Evolutionary conservation across 2,888 invertebrate genomes (phyloP).

Genomic region (Metallyticus violacea): DNA sequence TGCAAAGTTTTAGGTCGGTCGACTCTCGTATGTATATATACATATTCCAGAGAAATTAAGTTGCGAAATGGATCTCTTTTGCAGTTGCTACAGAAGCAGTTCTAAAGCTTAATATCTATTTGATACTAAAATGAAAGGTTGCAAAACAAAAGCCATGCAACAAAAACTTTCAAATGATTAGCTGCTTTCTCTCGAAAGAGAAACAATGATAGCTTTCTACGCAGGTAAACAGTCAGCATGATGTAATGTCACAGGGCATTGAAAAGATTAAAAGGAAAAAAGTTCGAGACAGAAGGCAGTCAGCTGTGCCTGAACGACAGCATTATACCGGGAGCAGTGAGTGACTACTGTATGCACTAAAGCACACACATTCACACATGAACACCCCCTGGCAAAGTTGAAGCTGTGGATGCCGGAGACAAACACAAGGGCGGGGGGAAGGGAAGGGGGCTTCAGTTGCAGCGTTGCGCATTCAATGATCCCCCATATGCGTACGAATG

Average conservation of each 20-base stretch:
- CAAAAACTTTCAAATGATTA: no score
- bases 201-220: not conserved
- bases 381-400: slow-evolving; percentile 21
- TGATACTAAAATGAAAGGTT: no score
- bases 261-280: not conserved
- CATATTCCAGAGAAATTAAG: no score
- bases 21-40: no score
- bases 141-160: no score
- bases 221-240: not conserved
- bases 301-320: slow-evolving; percentile 10
- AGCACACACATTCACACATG: slow-evolving; percentile 19
- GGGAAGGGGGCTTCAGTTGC: no score
- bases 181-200: no score
- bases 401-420: not conserved
- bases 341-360: not conserved
- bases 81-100: no score
- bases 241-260: not conserved
- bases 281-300: not conserved
- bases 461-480: not conserved
- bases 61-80: no score
- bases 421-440: not conserved
- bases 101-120: no score
- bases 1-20: no score
- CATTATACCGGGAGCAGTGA: not conserved
- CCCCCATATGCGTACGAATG: not conserved